Base-by-base conservation (phyloP, 2,797 vertebrate genomes). In the Philypnodon macrostomus region DNA sequence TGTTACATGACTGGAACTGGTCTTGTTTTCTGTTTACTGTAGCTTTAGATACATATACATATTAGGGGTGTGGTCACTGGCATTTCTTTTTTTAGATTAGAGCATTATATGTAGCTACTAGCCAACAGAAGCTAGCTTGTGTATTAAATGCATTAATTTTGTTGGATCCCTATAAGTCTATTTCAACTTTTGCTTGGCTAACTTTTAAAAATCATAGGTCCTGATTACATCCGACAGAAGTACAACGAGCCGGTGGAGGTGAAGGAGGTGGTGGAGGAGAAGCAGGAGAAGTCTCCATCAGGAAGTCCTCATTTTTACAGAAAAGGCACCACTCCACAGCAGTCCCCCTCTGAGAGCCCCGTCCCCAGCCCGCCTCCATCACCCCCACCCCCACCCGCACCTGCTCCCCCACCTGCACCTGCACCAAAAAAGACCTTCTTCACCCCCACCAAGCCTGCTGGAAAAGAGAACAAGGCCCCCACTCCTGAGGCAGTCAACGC, bases 271-370 rank as follows among this genome's bases (percentile, higher is more conserved):
- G 72, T 85, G 18, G 92, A 94, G 66, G 94, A 95, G 80, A 92
- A 92, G 59, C 92, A 88, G 21, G 90, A 94, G 61, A 95, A 94
- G 52, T 88, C 90, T 11, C 91, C 93, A 31, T 92, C 93, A 58
- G 88, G 94, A 55, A 97, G 94, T 30, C 95, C 95, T 57, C 95
- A 98, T 78, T 98, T 98, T 84, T 98, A 98, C 81, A 90, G 95
- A 24, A 97, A 97, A 90, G 95, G 95, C 73, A 98, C 95, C 0
- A 98, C 95, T 7, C 95, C 95, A 14, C 85, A 67, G 35, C 79
- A 69, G 8, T 91, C 93, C 27, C 95, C 95, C 8, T 88, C 91
- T 70, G 60, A 78, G 27, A 95, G 90, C 45, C 91, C 92, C 5
- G 83, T 57, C 14, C 77, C 87, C 7, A 92, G 89, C 38, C 92